Evolutionary conservation across 2,888 invertebrate species (phyloP).

Genomic region (Papilio elwesi): DNA sequence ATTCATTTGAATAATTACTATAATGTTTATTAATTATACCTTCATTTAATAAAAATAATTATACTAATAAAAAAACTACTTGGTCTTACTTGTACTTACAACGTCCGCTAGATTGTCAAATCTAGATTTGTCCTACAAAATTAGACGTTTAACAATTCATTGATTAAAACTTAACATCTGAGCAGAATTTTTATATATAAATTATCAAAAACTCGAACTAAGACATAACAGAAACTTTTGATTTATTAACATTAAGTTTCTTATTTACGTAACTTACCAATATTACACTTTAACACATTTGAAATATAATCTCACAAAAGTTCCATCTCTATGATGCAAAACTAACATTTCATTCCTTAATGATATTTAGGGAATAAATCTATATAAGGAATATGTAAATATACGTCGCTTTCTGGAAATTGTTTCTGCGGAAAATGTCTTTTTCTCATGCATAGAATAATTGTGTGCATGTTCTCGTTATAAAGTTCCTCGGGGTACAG

Average conservation of each 20-base stretch:
- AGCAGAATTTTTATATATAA: no score
- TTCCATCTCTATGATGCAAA: not conserved
- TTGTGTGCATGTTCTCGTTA: slow-evolving; percentile 17
- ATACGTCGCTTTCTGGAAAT: not conserved
- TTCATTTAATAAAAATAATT: not conserved
- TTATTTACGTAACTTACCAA: no score
- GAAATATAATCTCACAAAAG: not conserved
- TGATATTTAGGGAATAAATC: not conserved
- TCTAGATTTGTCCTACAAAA: not conserved
- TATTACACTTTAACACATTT: no score
- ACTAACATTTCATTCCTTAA: not conserved
- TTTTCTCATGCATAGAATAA: slow-evolving; percentile 4
- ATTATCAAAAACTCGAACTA: no score
- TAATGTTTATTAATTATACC: slow-evolving; percentile 4
- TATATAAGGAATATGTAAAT: not conserved
- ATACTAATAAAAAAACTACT: not conserved
- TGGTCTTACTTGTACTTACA: not conserved
- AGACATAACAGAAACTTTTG: no score
- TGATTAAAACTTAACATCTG: no score
- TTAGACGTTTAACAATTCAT: not conserved
- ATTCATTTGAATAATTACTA: not conserved
- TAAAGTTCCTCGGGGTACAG: not conserved
- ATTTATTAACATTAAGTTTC: no score
- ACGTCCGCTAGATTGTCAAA: not conserved
- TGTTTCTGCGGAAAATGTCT: not conserved